Evolutionary conservation across 2,888 invertebrate genomes (phyloP).

Genomic region (Alviniconcha strummeri): DNA sequence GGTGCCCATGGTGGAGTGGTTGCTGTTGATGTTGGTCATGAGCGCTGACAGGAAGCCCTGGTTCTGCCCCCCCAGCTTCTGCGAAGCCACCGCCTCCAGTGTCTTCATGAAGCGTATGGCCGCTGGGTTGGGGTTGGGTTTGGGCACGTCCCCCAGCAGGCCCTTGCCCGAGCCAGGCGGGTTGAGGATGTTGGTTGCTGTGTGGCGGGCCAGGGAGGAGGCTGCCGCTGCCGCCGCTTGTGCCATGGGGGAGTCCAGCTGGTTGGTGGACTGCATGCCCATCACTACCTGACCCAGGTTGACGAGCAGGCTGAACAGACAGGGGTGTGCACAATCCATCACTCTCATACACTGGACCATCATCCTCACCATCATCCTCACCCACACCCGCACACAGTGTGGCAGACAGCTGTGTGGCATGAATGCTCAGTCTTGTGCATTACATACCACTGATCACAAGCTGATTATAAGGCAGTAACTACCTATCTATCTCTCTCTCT

Average conservation of each 20-base stretch:
- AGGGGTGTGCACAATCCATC: not conserved
- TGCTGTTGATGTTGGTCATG: slow-evolving; percentile 33
- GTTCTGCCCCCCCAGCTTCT: slow-evolving; percentile 37
- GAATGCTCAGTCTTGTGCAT: too few species aligned
- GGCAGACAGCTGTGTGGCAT: too few species aligned
- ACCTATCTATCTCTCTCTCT: too few species aligned
- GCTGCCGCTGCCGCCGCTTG: slow-evolving; percentile 23
- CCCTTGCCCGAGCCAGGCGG: slow-evolving; percentile 34
- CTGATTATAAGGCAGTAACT: too few species aligned
- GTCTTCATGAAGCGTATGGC: slow-evolving; percentile 49
- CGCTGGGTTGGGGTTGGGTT: slow-evolving; percentile 40
- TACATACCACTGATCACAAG: too few species aligned
- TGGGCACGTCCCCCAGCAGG: slow-evolving; percentile 39
- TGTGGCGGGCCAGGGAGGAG: slow-evolving; percentile 18
- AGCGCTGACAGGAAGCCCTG: slow-evolving; percentile 28
- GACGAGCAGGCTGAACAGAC: slow-evolving; percentile 46
- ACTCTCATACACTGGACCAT: not conserved
- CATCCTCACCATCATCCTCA: not conserved
- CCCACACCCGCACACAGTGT: too few species aligned
- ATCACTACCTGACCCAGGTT: slow-evolving; percentile 61
- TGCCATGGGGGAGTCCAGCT: slow-evolving; percentile 1
- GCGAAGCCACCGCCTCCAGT: slow-evolving; percentile 45
- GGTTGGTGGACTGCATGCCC: slow-evolving; percentile 43
- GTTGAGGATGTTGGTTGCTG: slow-evolving; percentile 32
- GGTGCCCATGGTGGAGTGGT: slow-evolving; percentile 9